Evolutionary conservation across 2,113 vertebrate species (phyloP).

Genomic region (Anarhynchus alexandrinus): DNA sequence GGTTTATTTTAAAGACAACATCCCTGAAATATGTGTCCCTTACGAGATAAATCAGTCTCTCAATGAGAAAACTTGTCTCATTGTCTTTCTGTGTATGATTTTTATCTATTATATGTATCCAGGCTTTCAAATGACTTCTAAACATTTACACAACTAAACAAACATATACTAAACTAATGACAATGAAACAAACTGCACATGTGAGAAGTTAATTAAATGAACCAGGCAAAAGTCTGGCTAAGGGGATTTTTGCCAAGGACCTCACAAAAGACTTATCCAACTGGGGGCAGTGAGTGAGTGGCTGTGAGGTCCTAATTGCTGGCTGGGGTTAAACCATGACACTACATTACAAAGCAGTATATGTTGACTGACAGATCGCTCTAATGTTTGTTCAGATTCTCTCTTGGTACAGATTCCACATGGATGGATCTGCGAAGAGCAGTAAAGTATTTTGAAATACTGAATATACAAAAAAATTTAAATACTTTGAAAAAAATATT

Average conservation of each 20-base stretch:
- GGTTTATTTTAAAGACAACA: neutral
- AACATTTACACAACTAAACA: slow-evolving; percentile 1
- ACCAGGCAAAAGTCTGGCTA: neutral
- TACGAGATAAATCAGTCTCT: neutral
- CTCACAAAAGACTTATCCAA: neutral
- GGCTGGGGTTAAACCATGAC: neutral
- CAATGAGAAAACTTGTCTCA: neutral
- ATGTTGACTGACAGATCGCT: neutral
- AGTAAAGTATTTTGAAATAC: neutral
- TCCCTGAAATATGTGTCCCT: neutral
- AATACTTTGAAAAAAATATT: neutral
- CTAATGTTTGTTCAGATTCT: neutral
- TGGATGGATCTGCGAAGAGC: neutral
- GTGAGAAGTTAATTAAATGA: neutral
- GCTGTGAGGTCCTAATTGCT: neutral
- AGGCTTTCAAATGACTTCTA: neutral
- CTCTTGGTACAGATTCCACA: neutral
- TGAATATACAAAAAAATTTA: neutral
- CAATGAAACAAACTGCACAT: neutral
- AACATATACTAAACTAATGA: neutral
- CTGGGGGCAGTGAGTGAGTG: neutral
- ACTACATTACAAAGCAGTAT: neutral
- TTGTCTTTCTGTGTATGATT: neutral
- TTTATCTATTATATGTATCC: neutral
- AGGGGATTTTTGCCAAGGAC: neutral